phyloP scores from a whole-genome alignment of 2,797 vertebrate genomes.

The Periparus ater region DNA sequence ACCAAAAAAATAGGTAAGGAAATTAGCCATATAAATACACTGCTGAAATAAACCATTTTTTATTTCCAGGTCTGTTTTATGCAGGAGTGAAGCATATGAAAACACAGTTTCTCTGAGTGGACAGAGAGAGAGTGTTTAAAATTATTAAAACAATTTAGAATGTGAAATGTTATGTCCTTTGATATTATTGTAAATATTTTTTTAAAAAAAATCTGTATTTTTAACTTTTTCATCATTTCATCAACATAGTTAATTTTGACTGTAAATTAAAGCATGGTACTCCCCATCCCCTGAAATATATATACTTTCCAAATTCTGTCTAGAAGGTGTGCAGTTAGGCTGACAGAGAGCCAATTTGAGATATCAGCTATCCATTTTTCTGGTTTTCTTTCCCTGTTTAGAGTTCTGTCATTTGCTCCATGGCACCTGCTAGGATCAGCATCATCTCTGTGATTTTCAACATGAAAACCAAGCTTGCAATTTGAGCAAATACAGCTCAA shows the following conservation, averaged over 20 bases:
- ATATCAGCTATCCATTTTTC: neutral
- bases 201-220: neutral
- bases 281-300: neutral
- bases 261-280: neutral
- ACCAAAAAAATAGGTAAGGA: neutral
- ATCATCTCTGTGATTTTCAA: neutral
- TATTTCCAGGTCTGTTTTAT: neutral
- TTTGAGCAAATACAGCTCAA: accelerated
- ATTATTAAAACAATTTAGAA: neutral
- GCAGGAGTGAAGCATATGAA: neutral
- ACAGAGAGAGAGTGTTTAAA: neutral
- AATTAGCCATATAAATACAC: neutral
- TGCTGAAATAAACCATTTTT: neutral
- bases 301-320: neutral
- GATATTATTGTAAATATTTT: neutral
- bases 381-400: neutral
- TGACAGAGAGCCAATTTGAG: neutral
- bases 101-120: neutral
- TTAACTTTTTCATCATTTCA: neutral
- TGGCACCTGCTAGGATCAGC: neutral
- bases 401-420: neutral
- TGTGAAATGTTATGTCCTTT: neutral
- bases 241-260: neutral
- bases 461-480: neutral
- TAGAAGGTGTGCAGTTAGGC: neutral